phyloP scores from a whole-genome alignment of 2,797 vertebrate species.

The Parambassis ranga region DNA sequence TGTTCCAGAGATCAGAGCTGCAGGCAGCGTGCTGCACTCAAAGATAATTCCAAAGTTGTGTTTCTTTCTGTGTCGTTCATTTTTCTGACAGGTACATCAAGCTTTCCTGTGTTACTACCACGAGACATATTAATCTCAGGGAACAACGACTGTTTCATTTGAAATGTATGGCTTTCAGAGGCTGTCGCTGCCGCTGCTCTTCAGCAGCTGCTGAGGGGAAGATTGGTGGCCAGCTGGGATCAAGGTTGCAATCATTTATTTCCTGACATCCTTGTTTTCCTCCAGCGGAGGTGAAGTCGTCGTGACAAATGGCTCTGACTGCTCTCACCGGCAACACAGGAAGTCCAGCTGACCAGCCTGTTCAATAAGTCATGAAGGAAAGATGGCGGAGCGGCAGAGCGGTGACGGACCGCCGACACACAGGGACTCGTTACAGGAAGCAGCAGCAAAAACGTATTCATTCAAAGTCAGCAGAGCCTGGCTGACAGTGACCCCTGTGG shows the following conservation, averaged over 20 bases:
- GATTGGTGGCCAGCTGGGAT: conserved; percentile 51
- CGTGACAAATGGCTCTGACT: conserved; percentile 39
- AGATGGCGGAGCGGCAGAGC: neutral
- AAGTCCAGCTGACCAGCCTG: conserved; percentile 19
- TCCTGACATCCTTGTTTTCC: conserved; percentile 30
- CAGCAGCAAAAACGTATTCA: too few species aligned
- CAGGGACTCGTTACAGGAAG: neutral
- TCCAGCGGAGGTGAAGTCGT: conserved; percentile 22
- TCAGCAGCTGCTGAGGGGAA: conserved; percentile 13
- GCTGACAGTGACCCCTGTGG: too few species aligned
- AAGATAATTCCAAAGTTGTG: conserved; percentile 40
- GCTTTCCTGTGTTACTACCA: conserved; percentile 19
- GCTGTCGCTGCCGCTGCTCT: conserved; percentile 2
- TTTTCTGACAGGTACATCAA: conserved; percentile 49
- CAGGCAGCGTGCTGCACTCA: conserved; percentile 27
- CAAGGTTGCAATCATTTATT: conserved; percentile 55
- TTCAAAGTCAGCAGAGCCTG: too few species aligned
- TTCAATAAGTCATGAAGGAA: conserved; percentile 19
- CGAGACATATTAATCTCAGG: conserved; percentile 35
- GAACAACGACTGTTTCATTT: conserved; percentile 47
- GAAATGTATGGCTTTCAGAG: conserved; percentile 43
- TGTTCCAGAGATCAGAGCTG: conserved; percentile 2
- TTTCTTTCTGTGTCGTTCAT: conserved; percentile 41
- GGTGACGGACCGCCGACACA: conserved; percentile 5
- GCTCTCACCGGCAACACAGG: conserved; percentile 6